Evolutionary conservation across 2,113 vertebrate genomes (phyloP).

Genomic region (Eretmochelys imbricata): DNA sequence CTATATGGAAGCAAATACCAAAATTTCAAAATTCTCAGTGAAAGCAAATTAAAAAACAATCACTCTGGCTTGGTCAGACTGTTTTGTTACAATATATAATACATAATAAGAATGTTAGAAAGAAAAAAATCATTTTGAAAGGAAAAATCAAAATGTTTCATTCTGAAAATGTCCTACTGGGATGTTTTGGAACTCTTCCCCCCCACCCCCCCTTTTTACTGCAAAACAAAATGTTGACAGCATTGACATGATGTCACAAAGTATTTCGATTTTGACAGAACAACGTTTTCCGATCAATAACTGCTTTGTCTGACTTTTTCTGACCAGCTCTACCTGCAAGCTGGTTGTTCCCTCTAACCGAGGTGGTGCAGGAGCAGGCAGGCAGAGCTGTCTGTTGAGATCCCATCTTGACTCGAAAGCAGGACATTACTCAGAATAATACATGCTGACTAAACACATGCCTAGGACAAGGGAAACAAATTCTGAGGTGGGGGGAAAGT

Average conservation of each 20-base stretch:
- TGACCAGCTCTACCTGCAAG: not conserved
- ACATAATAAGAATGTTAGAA: not conserved
- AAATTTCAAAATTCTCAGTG: not conserved
- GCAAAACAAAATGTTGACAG: not conserved
- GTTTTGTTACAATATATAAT: not conserved
- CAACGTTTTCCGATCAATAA: not conserved
- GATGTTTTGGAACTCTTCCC: not conserved
- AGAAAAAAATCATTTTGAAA: not conserved
- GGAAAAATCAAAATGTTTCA: not conserved
- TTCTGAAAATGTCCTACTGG: not conserved
- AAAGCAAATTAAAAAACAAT: not conserved
- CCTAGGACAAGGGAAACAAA: conserved; percentile 35
- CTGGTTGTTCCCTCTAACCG: not conserved
- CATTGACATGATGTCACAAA: not conserved
- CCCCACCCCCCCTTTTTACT: not conserved
- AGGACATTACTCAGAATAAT: conserved; percentile 42
- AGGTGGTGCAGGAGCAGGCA: not conserved
- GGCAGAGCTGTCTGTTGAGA: not conserved
- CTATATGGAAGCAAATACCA: not conserved
- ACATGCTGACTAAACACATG: conserved; percentile 35
- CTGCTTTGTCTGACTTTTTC: not conserved
- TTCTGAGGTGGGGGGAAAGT: conserved; percentile 41
- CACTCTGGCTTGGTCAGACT: not conserved
- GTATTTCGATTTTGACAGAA: rapidly evolving
- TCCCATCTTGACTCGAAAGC: not conserved